Percentiles rank a stretch among this genome's conserved stretches.
These are phyloP conservation scores for Cardiocondyla obscurior DNA, from an alignment of 1,140 invertebrate species.

Conservation along the genomic window DNA sequence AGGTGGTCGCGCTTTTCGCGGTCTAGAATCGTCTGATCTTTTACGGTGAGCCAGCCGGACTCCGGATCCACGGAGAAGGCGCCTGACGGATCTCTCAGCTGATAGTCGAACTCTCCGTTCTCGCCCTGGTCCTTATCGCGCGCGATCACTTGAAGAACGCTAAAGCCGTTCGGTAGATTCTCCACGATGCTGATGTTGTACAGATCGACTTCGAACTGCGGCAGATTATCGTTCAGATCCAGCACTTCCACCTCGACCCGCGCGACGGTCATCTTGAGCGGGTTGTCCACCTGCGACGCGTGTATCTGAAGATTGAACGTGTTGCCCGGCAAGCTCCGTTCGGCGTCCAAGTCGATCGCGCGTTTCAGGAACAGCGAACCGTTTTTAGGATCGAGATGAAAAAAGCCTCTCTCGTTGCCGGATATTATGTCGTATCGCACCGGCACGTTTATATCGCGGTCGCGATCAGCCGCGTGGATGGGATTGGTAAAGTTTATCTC, in stretches of 20 bases:
- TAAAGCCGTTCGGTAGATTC: slow-evolving; percentile 93
- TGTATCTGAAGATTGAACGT: slow-evolving; percentile 91
- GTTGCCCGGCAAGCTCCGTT: slow-evolving; percentile 87
- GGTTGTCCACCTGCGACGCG: slow-evolving; percentile 90
- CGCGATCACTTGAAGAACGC: slow-evolving; percentile 87
- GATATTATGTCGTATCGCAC: slow-evolving; percentile 90
- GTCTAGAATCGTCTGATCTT: slow-evolving; percentile 90
- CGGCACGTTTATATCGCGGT: slow-evolving; percentile 87
- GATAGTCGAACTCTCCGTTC: slow-evolving; percentile 93
- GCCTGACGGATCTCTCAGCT: slow-evolving; percentile 89
- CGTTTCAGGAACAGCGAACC: slow-evolving; percentile 90
- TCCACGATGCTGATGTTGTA: slow-evolving; percentile 97
- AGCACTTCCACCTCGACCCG: slow-evolving; percentile 91
- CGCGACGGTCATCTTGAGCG: slow-evolving; percentile 89
- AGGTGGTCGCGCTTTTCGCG: slow-evolving; percentile 89
- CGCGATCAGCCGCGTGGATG: slow-evolving; percentile 91
- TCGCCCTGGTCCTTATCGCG: slow-evolving; percentile 92
- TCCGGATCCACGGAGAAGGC: slow-evolving; percentile 92
- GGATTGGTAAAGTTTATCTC: slow-evolving; percentile 88
- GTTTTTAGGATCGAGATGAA: slow-evolving; percentile 89
- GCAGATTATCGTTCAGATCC: slow-evolving; percentile 93
- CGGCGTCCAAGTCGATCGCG: slow-evolving; percentile 91
- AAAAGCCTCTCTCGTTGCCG: slow-evolving; percentile 89
- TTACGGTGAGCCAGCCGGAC: slow-evolving; percentile 93
- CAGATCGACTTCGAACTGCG: slow-evolving; percentile 93